Conservation (phyloP, 2,888 invertebrate species). For the Xestia c-nigrum region DNA sequence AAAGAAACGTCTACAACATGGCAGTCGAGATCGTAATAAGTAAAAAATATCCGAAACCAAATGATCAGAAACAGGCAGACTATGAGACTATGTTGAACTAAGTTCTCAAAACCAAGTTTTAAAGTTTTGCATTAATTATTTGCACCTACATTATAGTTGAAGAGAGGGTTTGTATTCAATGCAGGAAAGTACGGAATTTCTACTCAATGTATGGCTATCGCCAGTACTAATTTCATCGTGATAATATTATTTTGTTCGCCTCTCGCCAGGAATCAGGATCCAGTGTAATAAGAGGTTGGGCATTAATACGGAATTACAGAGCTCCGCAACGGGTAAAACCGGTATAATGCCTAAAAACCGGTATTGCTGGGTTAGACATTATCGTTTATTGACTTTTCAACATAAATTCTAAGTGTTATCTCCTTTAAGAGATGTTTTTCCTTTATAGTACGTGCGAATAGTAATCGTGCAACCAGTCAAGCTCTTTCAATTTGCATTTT, state of each 20-base stretch:
- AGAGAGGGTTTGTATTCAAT: background rate
- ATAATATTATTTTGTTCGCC: conserved; percentile 4
- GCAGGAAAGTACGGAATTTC: background rate
- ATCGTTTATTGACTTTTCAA: conserved; percentile 36
- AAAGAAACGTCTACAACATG: background rate
- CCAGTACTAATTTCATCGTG: background rate
- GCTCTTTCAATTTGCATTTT: conserved; percentile 13
- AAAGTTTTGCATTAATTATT: background rate
- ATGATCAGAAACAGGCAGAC: background rate
- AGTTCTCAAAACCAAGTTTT: background rate
- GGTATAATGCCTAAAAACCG: conserved; percentile 14
- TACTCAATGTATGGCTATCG: background rate
- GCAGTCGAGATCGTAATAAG: background rate
- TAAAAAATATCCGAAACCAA: background rate
- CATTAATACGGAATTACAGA: conserved; percentile 16
- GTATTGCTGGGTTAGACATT: conserved; percentile 34
- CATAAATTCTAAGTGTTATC: conserved; percentile 25
- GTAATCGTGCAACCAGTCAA: conserved; percentile 2
- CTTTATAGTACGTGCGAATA: conserved; percentile 12
- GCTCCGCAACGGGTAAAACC: conserved; percentile 16
- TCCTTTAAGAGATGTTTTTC: conserved; percentile 4
- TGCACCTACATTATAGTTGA: background rate
- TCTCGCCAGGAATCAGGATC: conserved; percentile 17
- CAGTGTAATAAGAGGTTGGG: background rate
- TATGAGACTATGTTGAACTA: too few relatives aligned